Conservation (phyloP, 92 coral and sea anemone species). For the Zoanthus solanderi region DNA sequence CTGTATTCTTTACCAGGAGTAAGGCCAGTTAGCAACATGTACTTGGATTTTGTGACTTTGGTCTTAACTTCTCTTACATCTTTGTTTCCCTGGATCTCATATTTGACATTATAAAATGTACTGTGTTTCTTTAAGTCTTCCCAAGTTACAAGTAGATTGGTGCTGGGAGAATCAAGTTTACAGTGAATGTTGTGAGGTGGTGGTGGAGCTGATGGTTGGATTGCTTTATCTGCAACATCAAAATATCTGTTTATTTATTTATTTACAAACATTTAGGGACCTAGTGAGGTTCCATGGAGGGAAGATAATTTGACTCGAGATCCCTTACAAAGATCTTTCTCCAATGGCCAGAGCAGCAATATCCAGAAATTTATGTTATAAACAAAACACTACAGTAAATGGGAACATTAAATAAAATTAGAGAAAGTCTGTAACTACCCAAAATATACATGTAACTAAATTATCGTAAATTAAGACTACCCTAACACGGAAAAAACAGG, state of each 20-base stretch:
- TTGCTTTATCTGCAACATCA: not conserved
- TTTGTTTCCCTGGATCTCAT: slow-evolving; percentile 50
- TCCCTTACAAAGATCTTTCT: not conserved
- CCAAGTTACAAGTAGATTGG: slow-evolving; percentile 73
- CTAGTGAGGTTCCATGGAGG: not conserved
- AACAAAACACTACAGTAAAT: not conserved
- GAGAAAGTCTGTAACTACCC: not conserved
- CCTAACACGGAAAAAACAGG: too few relatives aligned
- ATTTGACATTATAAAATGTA: slow-evolving; percentile 65
- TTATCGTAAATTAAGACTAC: too few relatives aligned
- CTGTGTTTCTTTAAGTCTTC: slow-evolving; percentile 49
- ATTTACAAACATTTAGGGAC: too few relatives aligned
- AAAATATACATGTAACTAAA: too few relatives aligned
- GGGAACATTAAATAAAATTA: too few relatives aligned
- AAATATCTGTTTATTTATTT: not conserved
- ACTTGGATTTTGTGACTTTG: slow-evolving; percentile 22
- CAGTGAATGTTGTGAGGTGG: slow-evolving; percentile 55
- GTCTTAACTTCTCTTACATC: slow-evolving; percentile 31
- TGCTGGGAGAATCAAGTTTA: slow-evolving; percentile 57
- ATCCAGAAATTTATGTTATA: too few relatives aligned
- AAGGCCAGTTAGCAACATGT: slow-evolving; percentile 43
- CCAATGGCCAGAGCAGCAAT: too few relatives aligned
- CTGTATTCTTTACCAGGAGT: slow-evolving; percentile 63
- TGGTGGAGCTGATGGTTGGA: slow-evolving; percentile 12
- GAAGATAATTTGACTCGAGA: not conserved